Base-by-base conservation (phyloP, 92 coral and sea anemone species). In the Heliopora coerulea region DNA sequence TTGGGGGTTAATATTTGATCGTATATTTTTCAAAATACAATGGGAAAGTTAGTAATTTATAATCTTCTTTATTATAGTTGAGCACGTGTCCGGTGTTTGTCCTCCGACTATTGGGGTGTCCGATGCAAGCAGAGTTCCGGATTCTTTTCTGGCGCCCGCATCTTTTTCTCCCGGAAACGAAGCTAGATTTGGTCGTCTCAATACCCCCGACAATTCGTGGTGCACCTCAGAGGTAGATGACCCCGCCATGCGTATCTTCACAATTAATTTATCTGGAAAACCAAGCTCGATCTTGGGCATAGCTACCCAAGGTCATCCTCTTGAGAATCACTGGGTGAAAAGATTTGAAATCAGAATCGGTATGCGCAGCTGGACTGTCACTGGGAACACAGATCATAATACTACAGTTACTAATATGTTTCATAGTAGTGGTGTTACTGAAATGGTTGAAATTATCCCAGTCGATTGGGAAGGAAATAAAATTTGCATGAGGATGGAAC, bases 401-500 rank as follows among this genome's bases (percentile, higher is more conserved):
- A 35, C 3, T 41, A 24, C 1, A 15, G 42, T 61, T 15, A 1
- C 7, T 7, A 1, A 15, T 10, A 4, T 12, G n/a, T 61, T 61
- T 61, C 14, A 1, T 21, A 61, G 42, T 23, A 3, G 21, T 61
- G 25, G 1, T 15, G 2, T 3, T 27, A 9, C 18, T 24, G n/a
- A 0, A 9, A 11, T 1, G 1, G 4, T 37, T n/a, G 8, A 0
- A 3, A 33, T 40, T 7, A 19, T 1, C 1, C 24, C 48, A n/a
- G 30, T 15, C 19, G 24, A 19, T 2, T 1, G 11, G 1, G 18
- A 40, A 0, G 12, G 1, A 1, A 11, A 14, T 37, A 37, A 37
- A 0, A 35, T 7, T 3, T 63, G 70, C 30, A 63, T 63, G 70
- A 63, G 70, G 39, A 19, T 63, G 11, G 70, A 63, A 17, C 21